phyloP scores from a whole-genome alignment of 2,888 invertebrate species.

The Iphiclides podalirius region DNA sequence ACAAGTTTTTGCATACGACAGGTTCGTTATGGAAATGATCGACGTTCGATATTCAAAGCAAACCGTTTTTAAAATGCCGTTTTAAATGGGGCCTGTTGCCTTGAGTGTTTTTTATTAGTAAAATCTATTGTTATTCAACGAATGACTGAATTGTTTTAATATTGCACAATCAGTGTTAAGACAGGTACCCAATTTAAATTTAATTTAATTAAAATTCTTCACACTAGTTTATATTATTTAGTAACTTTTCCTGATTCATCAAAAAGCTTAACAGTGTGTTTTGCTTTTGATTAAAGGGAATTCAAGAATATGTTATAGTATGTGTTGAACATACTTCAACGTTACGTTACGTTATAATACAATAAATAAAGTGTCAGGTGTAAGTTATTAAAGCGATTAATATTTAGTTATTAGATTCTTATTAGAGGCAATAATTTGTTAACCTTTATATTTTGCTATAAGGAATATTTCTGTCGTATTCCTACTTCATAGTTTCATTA shows the following conservation, averaged over 20 bases:
- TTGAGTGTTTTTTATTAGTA: background rate
- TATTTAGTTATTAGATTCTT: no score
- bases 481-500: background rate
- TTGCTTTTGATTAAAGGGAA: no score
- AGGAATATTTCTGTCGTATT: background rate
- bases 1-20: slow-evolving; percentile 15
- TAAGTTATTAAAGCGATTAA: no score
- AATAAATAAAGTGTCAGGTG: no score
- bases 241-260: no score
- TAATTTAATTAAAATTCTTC: background rate
- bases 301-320: no score
- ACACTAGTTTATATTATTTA: no score
- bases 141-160: background rate
- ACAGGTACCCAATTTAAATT: background rate
- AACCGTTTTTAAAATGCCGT: slow-evolving; percentile 7
- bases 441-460: background rate
- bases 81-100: slow-evolving; percentile 11
- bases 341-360: no score
- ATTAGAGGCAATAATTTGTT: background rate
- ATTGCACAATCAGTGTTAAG: background rate
- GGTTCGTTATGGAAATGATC: slow-evolving; percentile 20
- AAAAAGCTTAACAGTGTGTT: no score
- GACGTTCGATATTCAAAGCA: slow-evolving; percentile 19
- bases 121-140: background rate
- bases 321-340: no score